Base-by-base conservation (phyloP, 2,797 vertebrate species). In the Mormyrops attenuatus region DNA sequence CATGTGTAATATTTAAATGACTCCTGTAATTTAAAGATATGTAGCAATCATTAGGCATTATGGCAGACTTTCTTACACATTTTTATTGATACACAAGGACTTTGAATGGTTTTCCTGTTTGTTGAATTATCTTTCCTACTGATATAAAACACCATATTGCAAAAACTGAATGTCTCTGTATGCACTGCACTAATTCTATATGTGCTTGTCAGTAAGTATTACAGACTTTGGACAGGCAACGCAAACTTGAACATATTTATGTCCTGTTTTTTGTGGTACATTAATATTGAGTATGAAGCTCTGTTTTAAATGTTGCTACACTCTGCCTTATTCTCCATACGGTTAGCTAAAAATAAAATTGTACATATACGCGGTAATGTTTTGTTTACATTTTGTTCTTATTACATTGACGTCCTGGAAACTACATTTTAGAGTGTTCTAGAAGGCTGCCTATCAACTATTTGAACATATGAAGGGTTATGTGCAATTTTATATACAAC, bases 401-500 rank as follows among this genome's bases (percentile, higher is more conserved):
- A 52, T 89, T 90, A 80, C 82, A 88, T 87, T 82, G 17, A 53
- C n/a, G 2, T 50, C 87, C 80, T 84, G 77, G 84, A 66, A 66
- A 57, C 77, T 90, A 44, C 44, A 44, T 89, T 44, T 85, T 85
- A 38, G 90, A 63, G 57, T 26, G 53, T 88, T 63, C 84, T 69
- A 89, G 85, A 90, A 84, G 85, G 87, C 77, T 90, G 88, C 89
- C 88, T 89, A 49, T 91, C 8, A 26, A 88, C 84, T 89, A 57
- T 17, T 50, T 44, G 41, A 69, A 80, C 66, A n/a, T 49, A 69
- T 77, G 13, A 87, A 89, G 60, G 89, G 88, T 91, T 66, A 88
- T 88, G 93, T 94, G 94, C 93, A 94, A 94, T 94, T 91, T 90
- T 57, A 90, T 89, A 60, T 89, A 66, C 1, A 77, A 82, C 55